These are phyloP conservation scores for Magallana gigas DNA, from an alignment of 1,140 invertebrate species.

Conservation along the genomic window DNA sequence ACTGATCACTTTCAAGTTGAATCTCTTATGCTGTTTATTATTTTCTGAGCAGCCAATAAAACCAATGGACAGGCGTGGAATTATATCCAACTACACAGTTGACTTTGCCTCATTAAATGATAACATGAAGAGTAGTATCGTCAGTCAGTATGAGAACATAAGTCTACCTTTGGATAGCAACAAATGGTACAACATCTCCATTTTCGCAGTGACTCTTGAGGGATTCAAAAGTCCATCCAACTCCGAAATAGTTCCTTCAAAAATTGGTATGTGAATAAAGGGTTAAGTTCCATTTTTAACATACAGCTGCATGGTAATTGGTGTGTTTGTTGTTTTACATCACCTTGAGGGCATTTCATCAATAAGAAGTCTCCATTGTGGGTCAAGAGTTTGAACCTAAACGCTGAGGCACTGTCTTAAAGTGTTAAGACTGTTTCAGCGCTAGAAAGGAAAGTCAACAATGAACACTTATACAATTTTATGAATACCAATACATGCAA, in stretches of 20 bases:
- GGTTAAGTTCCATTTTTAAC: background rate
- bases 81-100: background rate
- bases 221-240: background rate
- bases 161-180: background rate
- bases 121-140: background rate
- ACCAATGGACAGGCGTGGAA: background rate
- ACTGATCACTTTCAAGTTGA: background rate
- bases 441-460: no score
- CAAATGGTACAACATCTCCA: background rate
- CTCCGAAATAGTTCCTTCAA: background rate
- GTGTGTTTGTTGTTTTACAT: background rate
- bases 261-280: background rate
- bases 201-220: background rate
- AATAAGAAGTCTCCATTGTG: background rate
- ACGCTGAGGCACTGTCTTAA: background rate
- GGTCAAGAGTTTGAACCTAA: background rate
- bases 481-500: no score
- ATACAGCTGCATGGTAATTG: background rate
- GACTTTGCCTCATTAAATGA: background rate
- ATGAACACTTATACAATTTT: no score
- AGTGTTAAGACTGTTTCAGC: no score
- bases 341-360: background rate
- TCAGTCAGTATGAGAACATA: background rate
- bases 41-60: slow-evolving; percentile 6
- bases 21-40: background rate